Evolutionary conservation across 2,888 invertebrate species (phyloP), one percentile per base, ranked within the genome.

Genomic region (Caenorhabditis becei): DNA sequence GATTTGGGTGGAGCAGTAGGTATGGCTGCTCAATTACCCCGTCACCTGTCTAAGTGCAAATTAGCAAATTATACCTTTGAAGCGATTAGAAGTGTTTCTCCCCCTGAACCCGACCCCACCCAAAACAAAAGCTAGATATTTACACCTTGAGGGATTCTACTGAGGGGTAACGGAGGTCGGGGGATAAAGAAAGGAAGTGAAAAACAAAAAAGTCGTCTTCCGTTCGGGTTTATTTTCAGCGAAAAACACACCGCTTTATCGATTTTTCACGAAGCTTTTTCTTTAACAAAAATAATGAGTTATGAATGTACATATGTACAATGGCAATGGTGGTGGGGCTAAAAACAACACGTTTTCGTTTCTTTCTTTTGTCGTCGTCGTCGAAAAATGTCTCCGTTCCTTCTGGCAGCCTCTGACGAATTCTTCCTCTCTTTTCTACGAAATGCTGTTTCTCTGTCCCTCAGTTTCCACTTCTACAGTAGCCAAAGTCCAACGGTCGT

Each of bases 301-400:
- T 75, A 61, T 66, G 75, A 75, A 66, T 75, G 75, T 74, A 59
- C 75, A 66, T 61, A 75, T 75, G n/a, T 58, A 66, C 74, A 74
- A 74, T 74, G 53, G 66, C 10, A 23, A 16, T n/a, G 26, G 44
- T 26, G 28, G 44, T 63, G 72, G 63, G 44, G 44, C 37, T 20
- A 70, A 72, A 72, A 72, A 59, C 49, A 51, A 37, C 56, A 56
- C 47, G 44, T 58, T 59, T 20, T 35, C 32, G 35, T 53, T 53
- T 44, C 44, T 44, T 35, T 49, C 62, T 32, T 63, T 63, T 53
- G 65, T 49, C 37, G 54, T 66, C 35, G 47, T 62, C 28, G 1
- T n/a, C n/a, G 18, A 41, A 54, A 66, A 54, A 37, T 54, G 23
- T 26, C n/a, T 66, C 24, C 41, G 23, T 4, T 47, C 54, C 24